These are phyloP conservation scores for Mobula birostris DNA, from an alignment of 2,113 vertebrate genomes.

Conservation along the genomic window DNA sequence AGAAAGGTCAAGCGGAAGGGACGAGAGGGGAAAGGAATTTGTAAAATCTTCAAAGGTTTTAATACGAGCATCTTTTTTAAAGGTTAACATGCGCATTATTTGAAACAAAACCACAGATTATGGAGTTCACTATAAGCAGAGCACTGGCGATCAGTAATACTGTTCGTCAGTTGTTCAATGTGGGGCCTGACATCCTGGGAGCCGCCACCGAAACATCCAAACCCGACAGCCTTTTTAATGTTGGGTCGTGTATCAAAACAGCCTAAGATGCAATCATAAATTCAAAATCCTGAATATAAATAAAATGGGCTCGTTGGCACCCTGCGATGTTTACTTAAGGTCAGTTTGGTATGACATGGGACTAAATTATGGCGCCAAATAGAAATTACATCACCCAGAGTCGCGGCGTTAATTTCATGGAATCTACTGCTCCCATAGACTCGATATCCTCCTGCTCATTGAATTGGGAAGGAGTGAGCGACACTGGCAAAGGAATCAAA, in stretches of 20 bases:
- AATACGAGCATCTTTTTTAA: too few relatives aligned
- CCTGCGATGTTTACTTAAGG: not conserved
- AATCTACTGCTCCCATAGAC: not conserved
- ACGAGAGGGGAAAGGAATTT: too few relatives aligned
- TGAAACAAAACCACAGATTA: too few relatives aligned
- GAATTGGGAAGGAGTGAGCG: not conserved
- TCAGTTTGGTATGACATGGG: not conserved
- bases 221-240: not conserved
- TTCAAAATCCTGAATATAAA: slow-evolving; percentile 14
- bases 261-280: not conserved
- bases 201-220: not conserved
- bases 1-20: too few relatives aligned
- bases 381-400: not conserved
- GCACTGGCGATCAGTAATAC: not conserved
- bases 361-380: slow-evolving; percentile 14
- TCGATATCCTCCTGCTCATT: not conserved
- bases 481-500: not conserved
- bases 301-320: not conserved
- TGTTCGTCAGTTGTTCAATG: not conserved
- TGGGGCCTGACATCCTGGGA: not conserved
- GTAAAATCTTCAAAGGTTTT: not conserved
- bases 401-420: not conserved
- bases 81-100: too few relatives aligned
- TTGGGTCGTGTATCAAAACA: not conserved
- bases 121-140: too few relatives aligned